Percentiles rank a stretch among this genome's conserved stretches.
Conservation (phyloP, 1,140 invertebrate species). For the Himalopsyche phryganea region DNA sequence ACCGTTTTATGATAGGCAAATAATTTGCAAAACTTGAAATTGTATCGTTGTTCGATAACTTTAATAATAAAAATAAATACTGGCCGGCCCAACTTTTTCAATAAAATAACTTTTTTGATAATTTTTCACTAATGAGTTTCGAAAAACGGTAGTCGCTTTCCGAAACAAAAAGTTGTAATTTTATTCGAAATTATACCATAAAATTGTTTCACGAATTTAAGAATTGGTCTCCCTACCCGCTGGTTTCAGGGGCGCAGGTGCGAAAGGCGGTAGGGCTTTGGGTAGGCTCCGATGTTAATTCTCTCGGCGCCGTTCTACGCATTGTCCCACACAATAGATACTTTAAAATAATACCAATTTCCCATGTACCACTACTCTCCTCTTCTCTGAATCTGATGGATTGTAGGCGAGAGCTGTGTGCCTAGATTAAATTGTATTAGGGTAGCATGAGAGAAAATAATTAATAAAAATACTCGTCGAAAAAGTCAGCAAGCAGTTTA, state of each 20-base stretch:
- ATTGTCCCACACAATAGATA: slow-evolving; percentile 22
- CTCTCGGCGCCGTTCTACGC: neutral
- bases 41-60: slow-evolving; percentile 1
- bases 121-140: no score
- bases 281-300: slow-evolving; percentile 28
- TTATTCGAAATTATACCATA: no score
- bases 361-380: neutral
- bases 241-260: slow-evolving; percentile 28
- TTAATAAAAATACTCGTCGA: neutral
- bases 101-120: no score
- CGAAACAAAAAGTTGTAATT: no score
- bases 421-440: slow-evolving; percentile 7
- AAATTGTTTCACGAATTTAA: no score
- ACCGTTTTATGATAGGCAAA: no score
- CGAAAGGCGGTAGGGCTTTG: slow-evolving; percentile 24
- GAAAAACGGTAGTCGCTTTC: no score
- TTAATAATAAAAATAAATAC: neutral
- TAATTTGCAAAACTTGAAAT: no score
- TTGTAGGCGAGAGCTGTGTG: neutral
- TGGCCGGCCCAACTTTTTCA: neutral
- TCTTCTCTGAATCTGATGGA: slow-evolving; percentile 19
- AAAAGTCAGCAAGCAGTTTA: no score
- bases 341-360: slow-evolving; percentile 30
- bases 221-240: neutral
- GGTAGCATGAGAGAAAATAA: neutral